A percentile compares a stretch with the other conserved stretches of the same genome.
phyloP scores from a whole-genome alignment of 1,140 invertebrate genomes.

The Oreohelix idahoensis region DNA sequence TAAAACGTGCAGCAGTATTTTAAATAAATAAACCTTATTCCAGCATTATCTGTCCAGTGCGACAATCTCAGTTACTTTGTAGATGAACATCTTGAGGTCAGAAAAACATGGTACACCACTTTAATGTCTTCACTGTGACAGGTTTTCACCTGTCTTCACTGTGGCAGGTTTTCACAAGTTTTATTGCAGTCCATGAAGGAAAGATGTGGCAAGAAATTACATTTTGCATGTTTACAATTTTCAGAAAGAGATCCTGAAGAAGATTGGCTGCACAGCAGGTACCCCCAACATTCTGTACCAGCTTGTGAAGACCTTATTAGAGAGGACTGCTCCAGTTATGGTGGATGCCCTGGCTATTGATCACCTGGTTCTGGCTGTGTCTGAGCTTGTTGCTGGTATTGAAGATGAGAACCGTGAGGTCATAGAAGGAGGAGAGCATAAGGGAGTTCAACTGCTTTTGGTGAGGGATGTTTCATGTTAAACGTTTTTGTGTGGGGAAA shows the following conservation, averaged over 20 bases:
- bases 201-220: too few species aligned
- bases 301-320: constrained; percentile 93
- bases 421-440: constrained; percentile 60
- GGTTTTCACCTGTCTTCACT: too few species aligned
- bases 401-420: constrained; percentile 56
- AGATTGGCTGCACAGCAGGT: constrained; percentile 92
- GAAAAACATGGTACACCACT: too few species aligned
- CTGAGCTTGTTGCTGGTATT: constrained; percentile 64
- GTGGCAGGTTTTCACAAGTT: too few species aligned
- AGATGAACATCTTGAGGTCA: too few species aligned
- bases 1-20: too few species aligned
- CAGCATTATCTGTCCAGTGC: too few species aligned
- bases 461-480: constrained; percentile 75
- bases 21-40: too few species aligned
- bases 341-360: constrained; percentile 87
- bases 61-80: too few species aligned
- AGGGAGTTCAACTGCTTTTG: constrained; percentile 74
- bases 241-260: constrained; percentile 87
- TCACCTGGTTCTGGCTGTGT: constrained; percentile 69
- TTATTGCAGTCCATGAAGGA: too few species aligned
- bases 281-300: constrained; percentile 95
- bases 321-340: constrained; percentile 94
- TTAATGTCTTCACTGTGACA: too few species aligned
- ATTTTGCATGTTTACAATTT: not conserved
- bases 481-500: too few species aligned